These are phyloP conservation scores for Leucania comma DNA, from an alignment of 2,888 invertebrate species.

Conservation along the genomic window DNA sequence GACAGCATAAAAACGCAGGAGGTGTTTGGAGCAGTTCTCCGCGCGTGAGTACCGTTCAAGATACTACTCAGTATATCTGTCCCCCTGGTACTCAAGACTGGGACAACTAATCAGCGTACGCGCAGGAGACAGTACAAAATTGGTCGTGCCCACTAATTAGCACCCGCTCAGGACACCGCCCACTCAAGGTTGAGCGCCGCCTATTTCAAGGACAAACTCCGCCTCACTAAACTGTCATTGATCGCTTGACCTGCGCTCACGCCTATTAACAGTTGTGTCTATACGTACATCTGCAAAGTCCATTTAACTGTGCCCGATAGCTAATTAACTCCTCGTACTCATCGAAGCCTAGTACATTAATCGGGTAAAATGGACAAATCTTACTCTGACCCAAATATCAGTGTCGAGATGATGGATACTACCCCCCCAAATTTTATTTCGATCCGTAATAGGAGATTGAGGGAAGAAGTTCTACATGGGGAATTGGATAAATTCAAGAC, in stretches of 20 bases:
- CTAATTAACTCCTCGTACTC: not conserved
- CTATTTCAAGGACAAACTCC: not conserved
- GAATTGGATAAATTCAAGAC: too few species aligned
- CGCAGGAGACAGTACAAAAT: not conserved
- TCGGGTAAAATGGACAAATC: too few species aligned
- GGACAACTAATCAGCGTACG: conserved; percentile 6
- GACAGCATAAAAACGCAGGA: not conserved
- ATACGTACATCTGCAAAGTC: not conserved
- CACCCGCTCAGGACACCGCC: not conserved
- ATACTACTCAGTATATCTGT: conserved; percentile 8
- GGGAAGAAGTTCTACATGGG: too few species aligned
- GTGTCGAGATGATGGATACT: too few species aligned
- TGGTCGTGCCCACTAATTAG: not conserved
- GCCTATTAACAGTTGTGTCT: not conserved
- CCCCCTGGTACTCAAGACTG: conserved; percentile 2
- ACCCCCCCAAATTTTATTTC: too few species aligned
- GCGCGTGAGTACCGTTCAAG: conserved; percentile 9
- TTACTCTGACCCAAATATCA: too few species aligned
- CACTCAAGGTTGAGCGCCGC: not conserved
- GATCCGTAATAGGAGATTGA: too few species aligned
- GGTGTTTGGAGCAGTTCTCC: not conserved
- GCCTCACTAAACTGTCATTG: not conserved
- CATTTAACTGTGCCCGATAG: too few species aligned
- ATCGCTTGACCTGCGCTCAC: not conserved
- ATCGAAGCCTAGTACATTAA: not conserved